Conservation (phyloP, 2,888 invertebrate species). For the Griposia aprilina region DNA sequence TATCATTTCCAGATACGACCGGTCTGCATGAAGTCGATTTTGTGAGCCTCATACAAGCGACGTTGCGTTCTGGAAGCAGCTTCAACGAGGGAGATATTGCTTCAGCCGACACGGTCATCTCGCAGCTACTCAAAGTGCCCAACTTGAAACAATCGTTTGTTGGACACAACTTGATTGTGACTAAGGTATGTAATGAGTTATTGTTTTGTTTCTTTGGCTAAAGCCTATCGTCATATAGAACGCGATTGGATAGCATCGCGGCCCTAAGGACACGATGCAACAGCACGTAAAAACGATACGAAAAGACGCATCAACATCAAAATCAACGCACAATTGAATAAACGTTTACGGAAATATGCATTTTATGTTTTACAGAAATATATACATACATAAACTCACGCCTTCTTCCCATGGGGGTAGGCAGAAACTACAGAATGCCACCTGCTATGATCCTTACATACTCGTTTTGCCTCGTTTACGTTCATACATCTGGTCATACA, state of each 20-base stretch:
- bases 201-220: not conserved
- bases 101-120: conserved; percentile 73
- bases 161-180: conserved; percentile 76
- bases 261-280: not conserved
- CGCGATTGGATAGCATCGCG: not conserved
- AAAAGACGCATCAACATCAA: not conserved
- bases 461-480: too few relatives aligned
- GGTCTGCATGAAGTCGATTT: conserved; percentile 71
- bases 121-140: conserved; percentile 76
- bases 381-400: too few relatives aligned
- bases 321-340: too few relatives aligned
- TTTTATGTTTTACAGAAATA: not conserved
- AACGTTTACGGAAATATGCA: not conserved
- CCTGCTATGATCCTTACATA: too few relatives aligned
- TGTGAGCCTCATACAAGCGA: conserved; percentile 71
- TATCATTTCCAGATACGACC: conserved; percentile 49
- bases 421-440: too few relatives aligned
- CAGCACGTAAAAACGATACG: not conserved
- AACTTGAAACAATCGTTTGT: conserved; percentile 73
- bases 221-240: not conserved
- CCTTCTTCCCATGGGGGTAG: too few relatives aligned
- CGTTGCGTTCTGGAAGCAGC: conserved; percentile 61
- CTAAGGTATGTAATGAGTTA: conserved; percentile 73
- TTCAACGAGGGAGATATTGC: conserved; percentile 71
- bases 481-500: too few relatives aligned